phyloP scores from a whole-genome alignment of 2,797 vertebrate species.

The Siniperca undulata region DNA sequence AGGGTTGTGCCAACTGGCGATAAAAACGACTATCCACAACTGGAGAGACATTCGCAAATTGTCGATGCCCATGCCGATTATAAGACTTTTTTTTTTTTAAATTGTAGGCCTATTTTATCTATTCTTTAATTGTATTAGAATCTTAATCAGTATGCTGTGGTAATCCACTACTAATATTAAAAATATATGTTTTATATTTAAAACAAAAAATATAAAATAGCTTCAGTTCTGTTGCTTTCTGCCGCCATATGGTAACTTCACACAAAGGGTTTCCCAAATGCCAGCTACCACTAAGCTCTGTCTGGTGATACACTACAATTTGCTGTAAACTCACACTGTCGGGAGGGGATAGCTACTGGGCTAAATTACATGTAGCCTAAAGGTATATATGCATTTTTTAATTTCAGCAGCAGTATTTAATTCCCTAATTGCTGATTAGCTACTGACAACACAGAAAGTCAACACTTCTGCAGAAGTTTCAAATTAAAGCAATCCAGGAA shows the following conservation, averaged over 20 bases:
- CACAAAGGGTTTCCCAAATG: too few species aligned
- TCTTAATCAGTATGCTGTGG: background rate
- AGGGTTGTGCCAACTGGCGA: background rate
- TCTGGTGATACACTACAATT: background rate
- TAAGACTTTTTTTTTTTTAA: background rate
- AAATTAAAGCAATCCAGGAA: too few species aligned
- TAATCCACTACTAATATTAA: background rate
- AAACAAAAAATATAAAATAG: background rate
- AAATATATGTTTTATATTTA: background rate
- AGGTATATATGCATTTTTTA: background rate
- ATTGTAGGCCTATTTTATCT: background rate
- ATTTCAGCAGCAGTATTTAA: too few species aligned
- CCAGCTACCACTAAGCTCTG: background rate
- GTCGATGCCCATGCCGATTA: background rate
- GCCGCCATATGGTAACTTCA: too few species aligned
- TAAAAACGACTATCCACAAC: background rate
- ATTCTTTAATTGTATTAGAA: background rate
- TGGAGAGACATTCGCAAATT: background rate
- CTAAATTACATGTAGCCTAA: background rate
- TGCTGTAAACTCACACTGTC: background rate
- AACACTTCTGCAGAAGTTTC: too few species aligned
- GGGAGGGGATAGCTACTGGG: too few species aligned
- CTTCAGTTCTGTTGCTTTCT: background rate
- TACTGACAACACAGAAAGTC: too few species aligned
- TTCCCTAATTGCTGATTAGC: too few species aligned